Evolutionary conservation across 1,140 invertebrate genomes (phyloP), one percentile per base, ranked within the genome.

Genomic region (Berghia stephanieae): DNA sequence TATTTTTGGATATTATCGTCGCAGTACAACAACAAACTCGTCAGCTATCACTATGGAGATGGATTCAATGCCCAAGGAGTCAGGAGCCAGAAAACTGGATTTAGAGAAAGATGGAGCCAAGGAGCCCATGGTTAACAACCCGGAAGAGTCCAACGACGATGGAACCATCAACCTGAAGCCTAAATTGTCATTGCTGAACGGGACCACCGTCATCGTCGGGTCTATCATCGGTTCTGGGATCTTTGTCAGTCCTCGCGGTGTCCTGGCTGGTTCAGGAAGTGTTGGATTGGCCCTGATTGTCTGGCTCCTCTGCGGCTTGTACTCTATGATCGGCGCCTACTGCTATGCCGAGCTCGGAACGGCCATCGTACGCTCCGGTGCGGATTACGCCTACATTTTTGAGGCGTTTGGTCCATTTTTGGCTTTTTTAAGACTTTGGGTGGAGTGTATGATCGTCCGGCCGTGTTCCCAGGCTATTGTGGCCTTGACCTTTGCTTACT

Each of bases 201-300:
- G 87, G 27, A 78, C 88, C 6, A 86, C 87, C 18, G 84, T 89
- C 1, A 88, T 89, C 52, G 86, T 89, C 3, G 88, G 88, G 34
- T 84, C 83, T 74, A 87, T 89, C 38, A 89, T 89, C 63, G 89
- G 89, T 1, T 96, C 95, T 3, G 96, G 96, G 52, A 97, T 99
- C 86, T 99, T 99, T 89, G 94, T 99, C 16, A 97, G 96, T 13
- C 98, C 98, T 0, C 96, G 94, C 85, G 95, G 96, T 77, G 94
- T 96, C 0, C 88, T 97, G 18, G 88, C 93, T 80, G 92, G 94
- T 85, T 93, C 95, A 1, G 95, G 95, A 21, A 96, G 95, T 10
- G 93, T 97, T 0, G 95, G 93, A n/a, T 90, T 95, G 78, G 94
- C 94, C 81, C 89, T 97, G 0, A 89, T 96, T 21, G 91, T 97